Evolutionary conservation across 2,888 invertebrate genomes (phyloP).

Genomic region (Drosophila tripunctata): DNA sequence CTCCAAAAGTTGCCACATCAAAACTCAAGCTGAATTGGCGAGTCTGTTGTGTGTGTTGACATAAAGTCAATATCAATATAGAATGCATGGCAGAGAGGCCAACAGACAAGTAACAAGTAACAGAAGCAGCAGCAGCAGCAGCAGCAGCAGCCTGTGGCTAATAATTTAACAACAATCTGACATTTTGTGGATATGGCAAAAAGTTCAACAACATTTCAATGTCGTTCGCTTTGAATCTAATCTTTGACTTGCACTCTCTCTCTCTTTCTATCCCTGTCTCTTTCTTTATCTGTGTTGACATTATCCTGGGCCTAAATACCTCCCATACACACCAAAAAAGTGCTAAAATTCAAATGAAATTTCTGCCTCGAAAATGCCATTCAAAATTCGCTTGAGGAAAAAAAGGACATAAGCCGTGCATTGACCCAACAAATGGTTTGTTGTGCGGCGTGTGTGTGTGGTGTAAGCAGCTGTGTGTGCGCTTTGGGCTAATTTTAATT

Average conservation of each 20-base stretch:
- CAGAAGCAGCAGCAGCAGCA: not conserved
- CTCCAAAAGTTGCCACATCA: conserved; percentile 25
- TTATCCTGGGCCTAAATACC: conserved; percentile 59
- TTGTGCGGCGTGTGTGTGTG: not conserved
- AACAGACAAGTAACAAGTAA: not conserved
- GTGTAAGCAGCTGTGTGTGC: not conserved
- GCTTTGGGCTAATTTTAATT: conserved; percentile 60
- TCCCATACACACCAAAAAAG: conserved; percentile 30
- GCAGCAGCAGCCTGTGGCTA: conserved; percentile 27
- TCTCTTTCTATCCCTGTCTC: conserved; percentile 23
- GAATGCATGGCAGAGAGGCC: conserved; percentile 32
- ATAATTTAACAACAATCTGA: conserved; percentile 35
- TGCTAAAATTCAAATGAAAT: conserved; percentile 65
- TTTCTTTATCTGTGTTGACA: conserved; percentile 24
- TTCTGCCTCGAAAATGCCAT: conserved; percentile 56
- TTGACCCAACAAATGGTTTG: conserved; percentile 45
- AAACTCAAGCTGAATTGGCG: conserved; percentile 2
- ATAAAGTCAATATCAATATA: conserved; percentile 48
- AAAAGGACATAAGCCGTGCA: conserved; percentile 54
- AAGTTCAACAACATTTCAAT: conserved; percentile 77
- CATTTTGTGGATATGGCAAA: conserved; percentile 32
- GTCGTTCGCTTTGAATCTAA: conserved; percentile 45
- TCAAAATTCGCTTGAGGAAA: conserved; percentile 35
- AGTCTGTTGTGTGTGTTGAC: conserved; percentile 12
- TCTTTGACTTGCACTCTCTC: conserved; percentile 10